A percentile compares a stretch with the other conserved stretches of the same genome.
Evolutionary conservation across 2,797 vertebrate species (phyloP).

Genomic region (Hydrolagus colliei): DNA sequence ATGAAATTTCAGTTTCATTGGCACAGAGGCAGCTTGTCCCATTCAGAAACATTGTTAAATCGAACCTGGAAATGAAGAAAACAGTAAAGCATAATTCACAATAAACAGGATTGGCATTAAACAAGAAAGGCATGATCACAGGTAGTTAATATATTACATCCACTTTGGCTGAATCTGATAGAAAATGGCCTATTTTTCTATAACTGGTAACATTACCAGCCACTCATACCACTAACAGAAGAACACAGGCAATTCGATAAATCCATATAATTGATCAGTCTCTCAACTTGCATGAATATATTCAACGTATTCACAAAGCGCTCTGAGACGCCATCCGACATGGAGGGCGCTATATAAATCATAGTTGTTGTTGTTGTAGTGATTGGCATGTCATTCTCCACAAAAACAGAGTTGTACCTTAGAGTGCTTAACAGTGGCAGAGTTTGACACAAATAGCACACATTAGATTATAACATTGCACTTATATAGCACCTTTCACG

Average conservation of each 20-base stretch:
- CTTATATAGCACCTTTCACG: too few species aligned
- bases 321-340: too few species aligned
- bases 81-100: neutral
- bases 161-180: neutral
- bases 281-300: too few species aligned
- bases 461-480: neutral
- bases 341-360: too few species aligned
- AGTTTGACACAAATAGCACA: neutral
- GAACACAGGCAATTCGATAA: too few species aligned
- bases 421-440: neutral
- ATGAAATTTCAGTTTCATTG: slow-evolving; percentile 9
- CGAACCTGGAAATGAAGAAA: slow-evolving; percentile 10
- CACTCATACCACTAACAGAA: too few species aligned
- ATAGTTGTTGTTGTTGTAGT: too few species aligned
- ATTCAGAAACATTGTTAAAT: slow-evolving; percentile 18
- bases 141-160: neutral
- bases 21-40: slow-evolving; percentile 5
- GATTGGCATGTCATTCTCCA: too few species aligned
- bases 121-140: neutral
- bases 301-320: too few species aligned
- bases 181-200: too few species aligned
- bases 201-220: too few species aligned
- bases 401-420: neutral
- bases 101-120: neutral
- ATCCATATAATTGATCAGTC: too few species aligned